Evolutionary conservation across 23 tunicate genomes (phyloP), one percentile per base, ranked within the genome.

Genomic region (Corella eumyota): DNA sequence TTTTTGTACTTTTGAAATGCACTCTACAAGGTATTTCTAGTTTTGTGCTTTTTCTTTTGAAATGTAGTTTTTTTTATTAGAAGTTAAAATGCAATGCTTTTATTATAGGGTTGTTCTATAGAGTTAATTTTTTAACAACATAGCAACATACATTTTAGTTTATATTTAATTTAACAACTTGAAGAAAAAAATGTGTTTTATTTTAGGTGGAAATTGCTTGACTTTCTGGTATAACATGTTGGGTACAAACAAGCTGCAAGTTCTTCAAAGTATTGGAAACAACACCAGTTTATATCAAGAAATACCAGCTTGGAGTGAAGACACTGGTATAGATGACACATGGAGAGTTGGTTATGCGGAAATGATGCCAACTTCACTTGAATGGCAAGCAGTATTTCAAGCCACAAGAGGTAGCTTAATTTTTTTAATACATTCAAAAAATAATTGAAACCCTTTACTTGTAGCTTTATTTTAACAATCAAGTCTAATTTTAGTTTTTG

Each of bases 301-400:
- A 36, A 55, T 62, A 2, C 6, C 23, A 3, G 4, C 66, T 4
- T 78, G 74, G 85, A 4, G 33, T 20, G 51, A 31, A n/a, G 51
- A 32, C 3, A 25, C 34, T 19, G 59, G 22, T n/a, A 76, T 66
- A 50, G 71, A 56, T 11, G 74, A 72, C 29, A 45, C 3, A 23
- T 87, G 96, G 96, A 24, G 76, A 29, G 45, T 66, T 23, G 96
- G 80, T 6, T 71, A 64, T 38, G 96, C 96, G 2, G 96, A 78
- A 35, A 87, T 87, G 96, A 58, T 47, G 38, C 69, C 88, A 19
- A 66, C 75, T 27, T 71, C 86, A 6, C 30, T 40, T 5, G 57
- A 66, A 9, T 87, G 81, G 82, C 50, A 36, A 45, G 76, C 85
- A 4, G 96, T 77, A 27, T 87, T 78, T 48, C 76, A 87, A 61